Base-by-base conservation (phyloP, 2,888 invertebrate genomes). In the Sialis lutaria region DNA sequence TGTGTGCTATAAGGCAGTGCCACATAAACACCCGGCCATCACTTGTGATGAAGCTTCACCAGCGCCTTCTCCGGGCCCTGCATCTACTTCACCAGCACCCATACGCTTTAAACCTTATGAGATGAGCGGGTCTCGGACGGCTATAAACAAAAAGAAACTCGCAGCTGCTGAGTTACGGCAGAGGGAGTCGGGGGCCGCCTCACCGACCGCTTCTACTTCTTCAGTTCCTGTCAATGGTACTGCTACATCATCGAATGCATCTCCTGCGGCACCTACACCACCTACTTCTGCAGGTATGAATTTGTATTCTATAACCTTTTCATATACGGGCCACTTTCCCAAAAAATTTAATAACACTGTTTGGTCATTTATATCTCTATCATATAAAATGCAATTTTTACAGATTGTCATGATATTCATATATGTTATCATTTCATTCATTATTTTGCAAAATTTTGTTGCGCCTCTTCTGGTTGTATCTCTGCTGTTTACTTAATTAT, bases 1-100 rank as follows among this genome's bases (percentile, higher is more conserved):
- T 57, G 76, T 80, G 56, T 92, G 92, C 69, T 82, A 87, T 67
- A 87, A 87, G 67, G 75, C 76, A 52, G 79, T 87, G 53, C 82
- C 82, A 48, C 79, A 78, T 62, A 82, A 82, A 65, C 80, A 82
- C 61, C 79, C 80, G 58, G 76, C 79, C 56, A 80, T 78, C 62
- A 54, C 53, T 45, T 54, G 53, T 45, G 62, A 56, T 50, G 57
- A 54, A 48, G 54, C 52, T 50, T 59, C 62, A 9, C 68, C 69
- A 12, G 60, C 70, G 50, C 70, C 71, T 9, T 67, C 65, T 50
- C 67, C 69, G 33, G 72, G 72, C 47, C 72, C 73, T 12, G 70
- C 69, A 22, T 12, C 31, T 5, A 45, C 64, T 53, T 63, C 64
- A 9, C 68, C 70, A 33, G 70, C 70, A 44, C 75, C 75, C 57